Evolutionary conservation across 1,140 invertebrate genomes (phyloP), one percentile per base, ranked within the genome.

Genomic region (Argopecten irradians): DNA sequence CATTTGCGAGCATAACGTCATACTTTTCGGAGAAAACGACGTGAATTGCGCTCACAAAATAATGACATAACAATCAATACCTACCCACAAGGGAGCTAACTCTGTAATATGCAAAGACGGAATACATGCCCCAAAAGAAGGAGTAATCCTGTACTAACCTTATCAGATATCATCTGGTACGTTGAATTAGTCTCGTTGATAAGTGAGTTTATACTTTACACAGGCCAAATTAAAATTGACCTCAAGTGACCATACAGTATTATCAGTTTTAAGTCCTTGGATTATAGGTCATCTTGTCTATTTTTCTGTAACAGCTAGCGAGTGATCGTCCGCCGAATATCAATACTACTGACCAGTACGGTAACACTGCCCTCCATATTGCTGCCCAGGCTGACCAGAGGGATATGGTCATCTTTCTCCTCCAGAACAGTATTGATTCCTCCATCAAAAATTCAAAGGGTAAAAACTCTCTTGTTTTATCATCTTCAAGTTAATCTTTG

Each of bases 351-450:
- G 96, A 97, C 91, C 92, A 91, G 43, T 95, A 96, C 91, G 97
- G 97, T 7, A 97, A 97, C 94, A 97, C 97, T 9, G 96, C 97
- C 33, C 94, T 97, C 5, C 97, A 97, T 92, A 96, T 96, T 90
- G 97, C 97, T 14, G 96, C 97, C 3, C 97, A 97, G 92, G 92
- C 97, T 35, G 97, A 97, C 0, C 97, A 97, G 90, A 96, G 96
- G 82, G 96, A 97, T 90, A 95, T 96, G n/a, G 97, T 97, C 8
- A 96, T 97, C 1, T 94, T 97, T 32, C 94, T 97, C 22, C 93
- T 97, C 41, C 97, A 97, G 94, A 96, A 96, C 93, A 97, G 96
- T 28, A 93, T 96, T 82, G 92, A 96, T 91, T 91, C 96, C 34
- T 91, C 91, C 39, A 89, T 95, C 0, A 95, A 93, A 87, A 96